Conservation (phyloP, 2,113 vertebrate genomes). For the Malaclemys terrapin region DNA sequence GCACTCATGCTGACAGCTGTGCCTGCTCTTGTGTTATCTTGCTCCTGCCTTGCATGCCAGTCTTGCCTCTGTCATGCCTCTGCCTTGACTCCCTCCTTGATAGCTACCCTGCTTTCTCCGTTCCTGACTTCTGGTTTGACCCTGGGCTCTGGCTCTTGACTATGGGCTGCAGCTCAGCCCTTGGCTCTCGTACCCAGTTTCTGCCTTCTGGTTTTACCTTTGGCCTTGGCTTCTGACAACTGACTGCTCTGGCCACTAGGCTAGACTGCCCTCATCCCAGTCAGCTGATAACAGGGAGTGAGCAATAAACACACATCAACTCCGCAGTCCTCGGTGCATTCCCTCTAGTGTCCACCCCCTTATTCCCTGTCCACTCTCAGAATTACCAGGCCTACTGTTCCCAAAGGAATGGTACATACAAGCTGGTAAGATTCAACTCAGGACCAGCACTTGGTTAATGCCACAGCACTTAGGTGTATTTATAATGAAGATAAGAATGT, state of each 20-base stretch:
- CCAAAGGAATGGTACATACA: no score
- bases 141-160: neutral
- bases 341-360: neutral
- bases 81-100: neutral
- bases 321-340: neutral
- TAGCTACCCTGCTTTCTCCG: neutral
- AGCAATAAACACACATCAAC: neutral
- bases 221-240: no score
- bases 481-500: neutral
- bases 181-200: neutral
- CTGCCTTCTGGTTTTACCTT: no score
- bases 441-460: neutral
- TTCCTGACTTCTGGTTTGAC: neutral
- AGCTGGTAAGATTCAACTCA: neutral
- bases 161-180: neutral
- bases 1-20: neutral
- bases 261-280: neutral
- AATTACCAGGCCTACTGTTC: neutral
- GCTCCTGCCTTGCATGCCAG: neutral
- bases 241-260: neutral
- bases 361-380: neutral
- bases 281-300: neutral
- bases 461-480: neutral
- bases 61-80: no score
- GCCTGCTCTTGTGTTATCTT: neutral